Percentiles rank a stretch among this genome's conserved stretches.
Conservation (phyloP, 2,888 invertebrate species). For the Alentia gelatinosa region DNA sequence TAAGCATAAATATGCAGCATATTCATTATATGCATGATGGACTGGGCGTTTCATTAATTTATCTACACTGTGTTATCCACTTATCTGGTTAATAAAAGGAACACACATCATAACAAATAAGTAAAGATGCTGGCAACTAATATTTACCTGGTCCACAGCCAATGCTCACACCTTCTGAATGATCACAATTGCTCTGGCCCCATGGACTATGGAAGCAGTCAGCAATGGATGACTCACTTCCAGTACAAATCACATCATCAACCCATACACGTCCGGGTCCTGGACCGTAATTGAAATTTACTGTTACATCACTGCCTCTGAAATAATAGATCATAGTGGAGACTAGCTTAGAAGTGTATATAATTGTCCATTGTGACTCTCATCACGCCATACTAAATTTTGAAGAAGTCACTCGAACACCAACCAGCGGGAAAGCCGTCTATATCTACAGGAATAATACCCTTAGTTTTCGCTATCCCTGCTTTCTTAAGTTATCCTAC, state of each 20-base stretch:
- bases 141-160: too few species aligned
- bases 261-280: background rate
- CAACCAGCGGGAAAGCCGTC: background rate
- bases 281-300: background rate
- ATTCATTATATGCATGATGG: too few species aligned
- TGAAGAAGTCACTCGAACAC: background rate
- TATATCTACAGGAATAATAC: background rate
- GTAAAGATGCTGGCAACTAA: too few species aligned
- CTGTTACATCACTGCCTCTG: background rate
- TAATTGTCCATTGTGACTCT: background rate
- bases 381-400: background rate
- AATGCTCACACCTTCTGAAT: too few species aligned
- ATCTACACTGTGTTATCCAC: too few species aligned
- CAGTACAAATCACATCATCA: background rate
- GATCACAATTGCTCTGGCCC: too few species aligned
- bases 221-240: background rate
- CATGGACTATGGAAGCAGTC: background rate
- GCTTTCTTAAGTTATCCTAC: background rate
- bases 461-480: background rate
- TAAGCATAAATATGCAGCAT: too few species aligned
- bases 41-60: too few species aligned
- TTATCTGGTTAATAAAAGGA: too few species aligned
- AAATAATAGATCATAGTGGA: background rate
- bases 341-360: background rate
- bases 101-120: too few species aligned